Base-by-base conservation (phyloP, 2,888 invertebrate species). In the Pteria penguin region DNA sequence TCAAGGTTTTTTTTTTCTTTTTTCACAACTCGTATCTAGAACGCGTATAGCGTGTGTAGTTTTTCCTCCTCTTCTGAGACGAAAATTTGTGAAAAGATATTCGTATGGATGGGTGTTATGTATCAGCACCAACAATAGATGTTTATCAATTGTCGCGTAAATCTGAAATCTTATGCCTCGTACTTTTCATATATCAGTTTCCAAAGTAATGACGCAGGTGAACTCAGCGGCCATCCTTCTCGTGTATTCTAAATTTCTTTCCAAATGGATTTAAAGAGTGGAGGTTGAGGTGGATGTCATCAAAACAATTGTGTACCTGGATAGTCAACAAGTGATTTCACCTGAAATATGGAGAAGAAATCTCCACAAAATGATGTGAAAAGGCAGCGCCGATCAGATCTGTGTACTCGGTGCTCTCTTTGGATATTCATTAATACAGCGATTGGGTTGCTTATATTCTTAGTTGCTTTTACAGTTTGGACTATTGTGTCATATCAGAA, bases 401-500 rank as follows among this genome's bases (percentile, higher is more conserved):
- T 27, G 14, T 70, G 31, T 70, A 55, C 45, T 18, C 31, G 36
- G 26, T 62, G 62, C 29, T 61, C 70, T 52, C 60, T 60, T 1
- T 70, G 70, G 62, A 70, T 70, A 29, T 45, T 70, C 18, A 57
- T 33, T 14, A 31, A 57, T 31, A 68, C 57, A n/a, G 54, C 33
- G 14, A 29, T 68, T 5, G 22, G 58, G 31, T 45, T 75, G 14
- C 18, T 75, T 22, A 32, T 60, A 14, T 5, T 65, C 3, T 29
- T 75, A 22, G 22, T 70, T 8, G 69, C 62, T 52, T 63, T 70
- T 60, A 70, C 69, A 57, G 65, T 70, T 5, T 75, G 75, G 75
- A 70, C 75, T n/a, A 27, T 75, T 14, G 52, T 70, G 27, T 70
- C 75, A 33, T 75, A 75, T 65, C 69, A 70, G 32, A 33, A 75